Evolutionary conservation across 2,888 invertebrate genomes (phyloP).

Genomic region (Acronicta psi): DNA sequence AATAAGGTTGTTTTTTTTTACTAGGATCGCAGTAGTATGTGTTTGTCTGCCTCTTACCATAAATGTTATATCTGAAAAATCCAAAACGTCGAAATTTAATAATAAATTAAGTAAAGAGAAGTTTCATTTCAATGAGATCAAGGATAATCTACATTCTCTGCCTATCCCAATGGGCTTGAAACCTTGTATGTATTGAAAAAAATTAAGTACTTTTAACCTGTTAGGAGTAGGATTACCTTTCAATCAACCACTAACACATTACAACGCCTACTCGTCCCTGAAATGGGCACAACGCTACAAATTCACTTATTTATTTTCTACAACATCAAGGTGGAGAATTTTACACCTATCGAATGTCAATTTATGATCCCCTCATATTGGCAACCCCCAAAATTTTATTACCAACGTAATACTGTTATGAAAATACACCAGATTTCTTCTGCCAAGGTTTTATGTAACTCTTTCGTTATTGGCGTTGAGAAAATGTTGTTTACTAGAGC

Average conservation of each 20-base stretch:
- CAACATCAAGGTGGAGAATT: constrained; percentile 46
- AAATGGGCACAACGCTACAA: constrained; percentile 33
- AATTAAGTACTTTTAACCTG: too few relatives aligned
- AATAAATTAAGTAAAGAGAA: too few relatives aligned
- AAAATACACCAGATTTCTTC: constrained; percentile 55
- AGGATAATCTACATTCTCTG: too few relatives aligned
- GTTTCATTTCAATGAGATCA: too few relatives aligned
- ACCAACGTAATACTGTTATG: constrained; percentile 70
- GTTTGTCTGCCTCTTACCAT: too few relatives aligned
- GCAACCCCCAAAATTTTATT: constrained; percentile 70
- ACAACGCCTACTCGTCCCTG: background rate
- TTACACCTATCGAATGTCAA: constrained; percentile 59
- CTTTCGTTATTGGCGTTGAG: constrained; percentile 7
- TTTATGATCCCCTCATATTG: constrained; percentile 70
- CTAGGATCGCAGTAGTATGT: too few relatives aligned
- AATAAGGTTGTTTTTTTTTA: too few relatives aligned
- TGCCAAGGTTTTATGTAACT: constrained; percentile 27
- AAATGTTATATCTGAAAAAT: too few relatives aligned
- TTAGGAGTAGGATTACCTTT: too few relatives aligned
- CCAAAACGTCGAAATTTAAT: too few relatives aligned
- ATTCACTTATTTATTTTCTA: constrained; percentile 52
- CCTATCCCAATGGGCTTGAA: too few relatives aligned
- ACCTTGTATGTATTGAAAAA: too few relatives aligned
- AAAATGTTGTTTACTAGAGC: constrained; percentile 8
- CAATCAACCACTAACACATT: background rate